Percentiles rank a stretch among this genome's conserved stretches.
Evolutionary conservation across 2,113 vertebrate genomes (phyloP).

Genomic region (Sphaerodactylus townsendi): DNA sequence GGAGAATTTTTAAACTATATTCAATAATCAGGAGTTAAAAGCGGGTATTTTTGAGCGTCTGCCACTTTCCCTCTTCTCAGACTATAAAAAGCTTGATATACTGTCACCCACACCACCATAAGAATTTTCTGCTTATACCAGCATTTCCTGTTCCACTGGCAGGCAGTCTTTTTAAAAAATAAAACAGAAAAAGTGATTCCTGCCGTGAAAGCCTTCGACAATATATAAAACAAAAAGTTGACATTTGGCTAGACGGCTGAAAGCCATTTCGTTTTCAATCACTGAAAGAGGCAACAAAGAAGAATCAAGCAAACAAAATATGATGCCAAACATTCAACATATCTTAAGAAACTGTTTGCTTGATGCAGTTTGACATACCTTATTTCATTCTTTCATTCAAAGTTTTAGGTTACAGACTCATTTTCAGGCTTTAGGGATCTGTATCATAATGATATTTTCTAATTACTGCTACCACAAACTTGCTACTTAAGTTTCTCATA

Average conservation of each 20-base stretch:
- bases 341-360: no score
- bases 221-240: no score
- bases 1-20: accelerated
- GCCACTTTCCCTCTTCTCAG: not conserved
- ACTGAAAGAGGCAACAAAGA: constrained; percentile 12
- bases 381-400: no score
- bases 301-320: constrained; percentile 5
- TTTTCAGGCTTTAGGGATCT: no score
- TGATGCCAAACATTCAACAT: not conserved
- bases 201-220: no score
- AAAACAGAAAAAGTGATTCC: no score
- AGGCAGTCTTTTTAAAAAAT: not conserved
- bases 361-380: no score
- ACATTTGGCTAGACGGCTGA: constrained; percentile 6
- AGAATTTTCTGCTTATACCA: constrained; percentile 26
- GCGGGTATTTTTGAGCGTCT: not conserved
- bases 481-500: no score
- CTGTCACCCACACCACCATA: not conserved
- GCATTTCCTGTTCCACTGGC: constrained; percentile 13
- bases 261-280: constrained; percentile 2
- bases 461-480: no score
- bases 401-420: no score
- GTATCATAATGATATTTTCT: no score
- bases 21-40: not conserved
- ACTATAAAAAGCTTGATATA: not conserved